These are phyloP conservation scores for Tretioscincus oriximinensis DNA, from an alignment of 2,113 vertebrate species.

Conservation along the genomic window DNA sequence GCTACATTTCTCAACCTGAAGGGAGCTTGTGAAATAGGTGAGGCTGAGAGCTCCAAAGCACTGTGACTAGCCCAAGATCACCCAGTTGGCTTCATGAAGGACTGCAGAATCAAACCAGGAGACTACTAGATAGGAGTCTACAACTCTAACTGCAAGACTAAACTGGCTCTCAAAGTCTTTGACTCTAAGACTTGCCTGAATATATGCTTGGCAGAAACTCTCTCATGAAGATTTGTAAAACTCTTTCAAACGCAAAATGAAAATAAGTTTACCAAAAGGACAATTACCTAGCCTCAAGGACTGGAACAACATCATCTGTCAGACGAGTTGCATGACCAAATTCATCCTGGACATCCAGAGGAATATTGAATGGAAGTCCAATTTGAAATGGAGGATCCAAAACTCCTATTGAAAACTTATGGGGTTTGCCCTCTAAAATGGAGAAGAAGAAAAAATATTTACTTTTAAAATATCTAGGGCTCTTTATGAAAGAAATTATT, in stretches of 20 bases:
- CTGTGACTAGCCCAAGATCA: no score
- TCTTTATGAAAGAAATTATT: background rate
- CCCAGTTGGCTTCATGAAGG: no score
- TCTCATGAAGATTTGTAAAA: background rate
- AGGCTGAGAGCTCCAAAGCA: no score
- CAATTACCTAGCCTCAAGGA: conserved; percentile 80
- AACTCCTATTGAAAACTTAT: conserved; percentile 74
- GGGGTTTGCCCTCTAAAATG: conserved; percentile 80
- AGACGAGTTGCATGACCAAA: conserved; percentile 77
- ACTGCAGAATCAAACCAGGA: no score
- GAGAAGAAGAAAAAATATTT: conserved; percentile 14
- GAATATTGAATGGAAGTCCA: conserved; percentile 83
- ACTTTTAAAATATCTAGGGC: background rate
- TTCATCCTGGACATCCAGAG: conserved; percentile 82
- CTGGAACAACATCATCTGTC: conserved; percentile 68
- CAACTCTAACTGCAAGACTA: no score
- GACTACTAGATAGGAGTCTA: no score
- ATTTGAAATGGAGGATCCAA: conserved; percentile 74
- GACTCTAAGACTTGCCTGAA: no score
- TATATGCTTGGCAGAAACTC: no score
- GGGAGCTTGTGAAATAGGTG: no score
- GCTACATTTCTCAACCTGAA: background rate
- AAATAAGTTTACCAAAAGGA: background rate
- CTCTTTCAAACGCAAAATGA: background rate
- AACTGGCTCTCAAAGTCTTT: background rate